Evolutionary conservation across 2,113 vertebrate species (phyloP), one percentile per base, ranked within the genome.

Genomic region (Erythrolamprus reginae): DNA sequence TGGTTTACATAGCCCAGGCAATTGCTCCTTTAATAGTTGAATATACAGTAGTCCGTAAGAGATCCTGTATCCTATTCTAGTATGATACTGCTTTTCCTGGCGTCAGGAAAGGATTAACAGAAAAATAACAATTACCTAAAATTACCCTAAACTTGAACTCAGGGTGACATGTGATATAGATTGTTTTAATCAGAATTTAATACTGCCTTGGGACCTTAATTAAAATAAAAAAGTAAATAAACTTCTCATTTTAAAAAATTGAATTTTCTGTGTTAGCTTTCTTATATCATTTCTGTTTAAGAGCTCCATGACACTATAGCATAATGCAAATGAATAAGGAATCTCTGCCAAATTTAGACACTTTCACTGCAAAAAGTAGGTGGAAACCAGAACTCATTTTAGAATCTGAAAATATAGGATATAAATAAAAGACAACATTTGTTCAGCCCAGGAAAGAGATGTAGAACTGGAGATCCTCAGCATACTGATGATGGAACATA

Each of bases 351-450:
- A 89, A 28, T 48, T 4, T 48, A 91, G 84, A 51, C 91, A 92
- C 0, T 0, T 24, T 90, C 48, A 93, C 85, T 86, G 42, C 92
- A 91, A 92, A 82, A 94, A 92, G 90, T 92, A 92, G 47, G 89
- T 92, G 82, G 53, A 93, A 94, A 90, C 90, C 23, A 47, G 84
- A 88, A 77, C 88, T 55, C 58, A 84, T 50, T 89, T 93, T 82
- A 93, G 77, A 89, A 61, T 28, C 89, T 55, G 70, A 53, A 91
- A 93, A 91, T 88, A 77, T 8, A 90, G 92, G 0, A 9, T 88
- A 88, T 93, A 94, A 70, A 58, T 0, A 6, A 88, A 5, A 9
- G 24, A 38, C n/a, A 77, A 19, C n/a, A 77, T 3, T 77, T 77
- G 15, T 38, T 38, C 17, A 77, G 17, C 33, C 7, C 4, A 42